A percentile compares a stretch with the other conserved stretches of the same genome.
These are phyloP conservation scores for Malurus cyaneus DNA, from an alignment of 2,113 vertebrate genomes.

Conservation along the genomic window DNA sequence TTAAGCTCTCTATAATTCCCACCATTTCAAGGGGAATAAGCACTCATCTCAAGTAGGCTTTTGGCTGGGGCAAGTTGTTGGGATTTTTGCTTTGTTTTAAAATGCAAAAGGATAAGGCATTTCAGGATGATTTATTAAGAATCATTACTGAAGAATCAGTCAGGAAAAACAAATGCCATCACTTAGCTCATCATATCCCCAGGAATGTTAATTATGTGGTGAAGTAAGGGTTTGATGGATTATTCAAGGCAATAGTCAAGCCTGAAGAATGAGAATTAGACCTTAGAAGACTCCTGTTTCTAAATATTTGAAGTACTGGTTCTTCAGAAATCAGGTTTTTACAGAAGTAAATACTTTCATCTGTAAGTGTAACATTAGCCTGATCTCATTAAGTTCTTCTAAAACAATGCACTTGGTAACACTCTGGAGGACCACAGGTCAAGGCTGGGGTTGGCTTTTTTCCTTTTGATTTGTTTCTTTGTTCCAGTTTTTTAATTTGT, in stretches of 20 bases:
- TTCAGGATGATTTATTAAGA: neutral
- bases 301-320: neutral
- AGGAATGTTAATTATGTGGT: neutral
- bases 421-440: neutral
- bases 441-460: too few species aligned
- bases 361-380: neutral
- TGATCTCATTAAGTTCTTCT: neutral
- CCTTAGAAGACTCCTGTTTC: neutral
- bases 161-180: neutral
- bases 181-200: neutral
- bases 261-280: neutral
- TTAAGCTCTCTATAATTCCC: neutral
- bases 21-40: neutral
- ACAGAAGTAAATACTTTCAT: neutral
- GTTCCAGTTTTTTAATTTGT: neutral
- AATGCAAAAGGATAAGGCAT: neutral
- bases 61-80: fast-evolving
- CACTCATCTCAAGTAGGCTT: neutral
- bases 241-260: neutral
- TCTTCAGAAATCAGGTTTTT: neutral
- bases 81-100: neutral
- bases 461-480: neutral
- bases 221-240: neutral
- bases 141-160: neutral
- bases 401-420: neutral